These are phyloP conservation scores for Drosophila auraria DNA, from an alignment of 1,140 invertebrate genomes.

Conservation along the genomic window DNA sequence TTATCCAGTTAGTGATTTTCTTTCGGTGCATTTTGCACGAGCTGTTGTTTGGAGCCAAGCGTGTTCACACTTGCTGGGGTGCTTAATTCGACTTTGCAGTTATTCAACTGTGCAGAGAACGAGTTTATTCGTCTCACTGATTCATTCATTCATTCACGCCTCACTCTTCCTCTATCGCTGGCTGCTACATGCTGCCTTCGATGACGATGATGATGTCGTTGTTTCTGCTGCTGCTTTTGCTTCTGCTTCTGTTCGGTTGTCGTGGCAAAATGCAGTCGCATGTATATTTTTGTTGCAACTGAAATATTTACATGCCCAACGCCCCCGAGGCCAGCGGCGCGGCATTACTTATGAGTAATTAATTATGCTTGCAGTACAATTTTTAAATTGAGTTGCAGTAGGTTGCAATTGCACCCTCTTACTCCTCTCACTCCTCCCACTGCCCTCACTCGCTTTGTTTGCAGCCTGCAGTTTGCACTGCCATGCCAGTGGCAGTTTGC, in stretches of 20 bases:
- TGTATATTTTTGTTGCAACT: slow-evolving; percentile 48
- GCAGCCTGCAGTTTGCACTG: background rate
- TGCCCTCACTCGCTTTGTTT: slow-evolving; percentile 9
- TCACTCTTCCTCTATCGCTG: slow-evolving; percentile 42
- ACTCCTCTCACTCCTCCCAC: too few species aligned
- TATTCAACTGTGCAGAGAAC: slow-evolving; percentile 72
- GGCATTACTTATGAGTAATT: slow-evolving; percentile 77
- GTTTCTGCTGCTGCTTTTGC: background rate
- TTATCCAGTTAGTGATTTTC: background rate
- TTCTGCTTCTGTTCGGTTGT: slow-evolving; percentile 2
- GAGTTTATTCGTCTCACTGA: slow-evolving; percentile 75
- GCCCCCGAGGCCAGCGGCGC: slow-evolving; percentile 44
- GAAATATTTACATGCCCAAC: slow-evolving; percentile 63
- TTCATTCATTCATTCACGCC: slow-evolving; percentile 60
- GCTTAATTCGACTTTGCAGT: slow-evolving; percentile 72
- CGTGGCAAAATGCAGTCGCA: slow-evolving; percentile 20
- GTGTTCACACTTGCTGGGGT: slow-evolving; percentile 27
- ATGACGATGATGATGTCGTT: slow-evolving; percentile 14
- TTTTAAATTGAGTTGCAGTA: slow-evolving; percentile 71
- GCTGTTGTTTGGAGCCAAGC: slow-evolving; percentile 10
- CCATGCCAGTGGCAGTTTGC: slow-evolving; percentile 10
- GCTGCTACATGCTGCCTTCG: slow-evolving; percentile 9
- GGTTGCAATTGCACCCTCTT: background rate
- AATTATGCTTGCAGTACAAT: slow-evolving; percentile 72
- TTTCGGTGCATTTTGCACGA: slow-evolving; percentile 3